These are phyloP conservation scores for Centruroides vittatus DNA, from an alignment of 1,140 invertebrate species.

Conservation along the genomic window DNA sequence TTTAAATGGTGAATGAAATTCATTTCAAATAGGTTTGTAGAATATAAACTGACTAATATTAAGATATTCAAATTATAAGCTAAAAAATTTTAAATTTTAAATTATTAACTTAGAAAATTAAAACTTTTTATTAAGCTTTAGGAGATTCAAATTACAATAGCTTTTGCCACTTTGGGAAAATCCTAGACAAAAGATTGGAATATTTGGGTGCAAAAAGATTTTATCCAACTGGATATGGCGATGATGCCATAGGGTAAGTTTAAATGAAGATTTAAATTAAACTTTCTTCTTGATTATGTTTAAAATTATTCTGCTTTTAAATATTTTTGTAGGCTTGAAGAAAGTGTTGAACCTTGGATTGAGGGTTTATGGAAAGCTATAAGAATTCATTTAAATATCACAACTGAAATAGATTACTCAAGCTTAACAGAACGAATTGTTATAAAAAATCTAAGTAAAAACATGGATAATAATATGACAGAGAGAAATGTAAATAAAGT, in stretches of 20 bases:
- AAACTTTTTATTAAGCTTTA: constrained; percentile 27
- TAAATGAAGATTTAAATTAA: background rate
- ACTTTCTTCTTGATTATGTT: background rate
- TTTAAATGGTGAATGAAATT: too few species aligned
- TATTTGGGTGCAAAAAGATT: constrained; percentile 35
- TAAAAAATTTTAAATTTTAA: too few species aligned
- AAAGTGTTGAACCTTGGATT: constrained; percentile 38
- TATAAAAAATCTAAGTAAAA: too few species aligned
- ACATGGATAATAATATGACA: too few species aligned
- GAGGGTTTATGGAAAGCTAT: constrained; percentile 32
- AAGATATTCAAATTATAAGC: too few species aligned
- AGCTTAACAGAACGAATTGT: too few species aligned
- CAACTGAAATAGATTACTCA: too few species aligned
- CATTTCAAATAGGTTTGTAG: too few species aligned
- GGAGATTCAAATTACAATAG: constrained; percentile 42
- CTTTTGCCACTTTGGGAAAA: constrained; percentile 38
- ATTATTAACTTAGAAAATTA: background rate
- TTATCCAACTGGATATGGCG: constrained; percentile 35
- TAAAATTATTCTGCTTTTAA: constrained; percentile 2
- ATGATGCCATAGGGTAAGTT: constrained; percentile 38
- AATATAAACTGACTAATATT: too few species aligned
- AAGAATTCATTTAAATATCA: constrained; percentile 14
- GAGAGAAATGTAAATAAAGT: too few species aligned
- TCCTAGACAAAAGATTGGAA: constrained; percentile 30
- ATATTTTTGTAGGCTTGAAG: constrained; percentile 29